Conservation (phyloP, 2,888 invertebrate species). For the Oeneis ivallda region DNA sequence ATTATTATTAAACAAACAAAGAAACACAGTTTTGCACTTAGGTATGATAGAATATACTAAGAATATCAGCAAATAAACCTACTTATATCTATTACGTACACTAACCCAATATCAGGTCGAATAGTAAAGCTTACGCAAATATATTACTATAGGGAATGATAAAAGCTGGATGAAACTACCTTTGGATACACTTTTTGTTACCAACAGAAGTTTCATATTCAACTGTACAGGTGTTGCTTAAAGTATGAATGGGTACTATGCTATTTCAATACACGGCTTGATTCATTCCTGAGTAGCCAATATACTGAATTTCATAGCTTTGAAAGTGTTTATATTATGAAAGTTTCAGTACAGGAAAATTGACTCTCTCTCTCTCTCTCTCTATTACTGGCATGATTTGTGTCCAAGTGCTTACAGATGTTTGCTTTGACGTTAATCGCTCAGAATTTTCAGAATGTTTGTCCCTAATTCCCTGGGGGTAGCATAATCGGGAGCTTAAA, state of each 20-base stretch:
- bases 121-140: background rate
- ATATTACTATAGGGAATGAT: background rate
- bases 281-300: constrained; percentile 23
- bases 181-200: background rate
- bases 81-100: background rate
- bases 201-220: constrained; percentile 12
- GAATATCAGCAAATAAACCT: too few relatives aligned
- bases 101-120: background rate
- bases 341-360: background rate
- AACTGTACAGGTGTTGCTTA: constrained; percentile 8
- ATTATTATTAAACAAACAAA: too few relatives aligned
- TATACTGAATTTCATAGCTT: constrained; percentile 9
- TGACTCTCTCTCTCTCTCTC: too few relatives aligned
- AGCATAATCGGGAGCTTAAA: too few relatives aligned
- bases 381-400: too few relatives aligned
- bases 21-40: too few relatives aligned
- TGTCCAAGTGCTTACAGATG: too few relatives aligned
- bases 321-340: constrained; percentile 4
- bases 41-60: too few relatives aligned
- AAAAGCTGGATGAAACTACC: constrained; percentile 5
- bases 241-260: background rate
- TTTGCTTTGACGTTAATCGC: too few relatives aligned
- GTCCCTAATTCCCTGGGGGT: too few relatives aligned
- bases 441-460: too few relatives aligned
- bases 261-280: constrained; percentile 16